A percentile compares a stretch with the other conserved stretches of the same genome.
phyloP scores from a whole-genome alignment of 2,888 invertebrate species.

The Penaeus monodon region DNA sequence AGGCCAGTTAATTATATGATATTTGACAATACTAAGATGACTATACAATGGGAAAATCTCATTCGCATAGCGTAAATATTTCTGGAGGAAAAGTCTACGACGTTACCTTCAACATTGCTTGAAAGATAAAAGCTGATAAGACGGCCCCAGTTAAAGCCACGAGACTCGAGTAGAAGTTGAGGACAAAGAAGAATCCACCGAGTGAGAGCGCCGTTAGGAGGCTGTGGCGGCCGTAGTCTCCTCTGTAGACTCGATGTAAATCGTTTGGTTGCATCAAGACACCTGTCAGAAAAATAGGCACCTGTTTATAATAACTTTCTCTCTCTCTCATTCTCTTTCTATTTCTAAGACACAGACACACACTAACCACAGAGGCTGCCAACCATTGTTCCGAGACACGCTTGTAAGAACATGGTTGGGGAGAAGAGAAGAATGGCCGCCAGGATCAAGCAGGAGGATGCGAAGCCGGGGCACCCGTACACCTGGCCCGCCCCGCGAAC shows the following conservation, averaged over 20 bases:
- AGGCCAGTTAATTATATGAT: no score
- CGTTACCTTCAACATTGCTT: conserved; percentile 26
- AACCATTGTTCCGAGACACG: conserved; percentile 23
- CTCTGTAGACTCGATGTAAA: conserved; percentile 30
- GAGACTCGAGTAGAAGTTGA: conserved; percentile 45
- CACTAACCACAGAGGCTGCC: conserved; percentile 44
- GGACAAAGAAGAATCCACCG: conserved; percentile 53
- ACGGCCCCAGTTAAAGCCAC: conserved; percentile 40
- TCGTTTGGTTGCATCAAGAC: conserved; percentile 12
- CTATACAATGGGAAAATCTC: no score
- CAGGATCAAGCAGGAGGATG: conserved; percentile 39
- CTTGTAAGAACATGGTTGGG: conserved; percentile 38
- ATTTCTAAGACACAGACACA: no score
- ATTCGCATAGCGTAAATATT: no score
- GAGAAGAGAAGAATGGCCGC: conserved; percentile 56
- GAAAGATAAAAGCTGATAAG: conserved; percentile 40
- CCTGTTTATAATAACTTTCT: no score
- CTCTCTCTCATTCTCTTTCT: no score
- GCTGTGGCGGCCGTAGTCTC: conserved; percentile 46
- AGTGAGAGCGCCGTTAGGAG: conserved; percentile 53
- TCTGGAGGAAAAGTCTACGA: background rate
- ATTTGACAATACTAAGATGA: no score
- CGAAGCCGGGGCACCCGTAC: conserved; percentile 33
- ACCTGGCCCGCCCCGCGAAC: conserved; percentile 56
- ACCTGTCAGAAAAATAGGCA: background rate